phyloP scores from a whole-genome alignment of 2,113 vertebrate genomes.

The Phrynocephalus versicolor region DNA sequence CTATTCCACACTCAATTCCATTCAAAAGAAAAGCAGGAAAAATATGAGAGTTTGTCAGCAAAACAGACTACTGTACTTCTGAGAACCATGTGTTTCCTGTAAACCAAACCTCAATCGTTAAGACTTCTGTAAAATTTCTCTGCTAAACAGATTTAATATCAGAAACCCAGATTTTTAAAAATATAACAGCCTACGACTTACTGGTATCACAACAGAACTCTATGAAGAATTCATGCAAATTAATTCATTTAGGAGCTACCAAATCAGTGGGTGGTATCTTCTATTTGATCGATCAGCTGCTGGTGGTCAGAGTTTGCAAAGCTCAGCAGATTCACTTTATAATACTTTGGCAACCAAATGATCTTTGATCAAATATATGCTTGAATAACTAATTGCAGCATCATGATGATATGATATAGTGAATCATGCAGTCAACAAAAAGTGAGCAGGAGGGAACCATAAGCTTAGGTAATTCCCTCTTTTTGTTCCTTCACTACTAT shows the following conservation, averaged over 20 bases:
- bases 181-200: background rate
- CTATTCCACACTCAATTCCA: rapidly evolving
- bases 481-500: background rate
- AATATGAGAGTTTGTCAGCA: background rate
- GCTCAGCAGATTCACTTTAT: background rate
- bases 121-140: background rate
- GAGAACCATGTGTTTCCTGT: background rate
- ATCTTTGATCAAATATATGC: background rate
- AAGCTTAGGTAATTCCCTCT: background rate
- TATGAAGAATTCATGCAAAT: background rate
- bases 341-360: background rate
- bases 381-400: background rate
- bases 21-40: background rate
- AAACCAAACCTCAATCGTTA: background rate
- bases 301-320: background rate
- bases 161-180: background rate
- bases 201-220: background rate
- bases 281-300: too few relatives aligned
- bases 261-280: background rate
- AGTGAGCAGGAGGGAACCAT: background rate
- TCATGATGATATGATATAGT: background rate
- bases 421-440: background rate
- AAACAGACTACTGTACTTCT: background rate
- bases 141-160: background rate
- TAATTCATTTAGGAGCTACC: background rate